Percentiles rank a stretch among this genome's conserved stretches.
These are phyloP conservation scores for Pipra filicauda DNA, from an alignment of 2,113 vertebrate genomes.

Conservation along the genomic window DNA sequence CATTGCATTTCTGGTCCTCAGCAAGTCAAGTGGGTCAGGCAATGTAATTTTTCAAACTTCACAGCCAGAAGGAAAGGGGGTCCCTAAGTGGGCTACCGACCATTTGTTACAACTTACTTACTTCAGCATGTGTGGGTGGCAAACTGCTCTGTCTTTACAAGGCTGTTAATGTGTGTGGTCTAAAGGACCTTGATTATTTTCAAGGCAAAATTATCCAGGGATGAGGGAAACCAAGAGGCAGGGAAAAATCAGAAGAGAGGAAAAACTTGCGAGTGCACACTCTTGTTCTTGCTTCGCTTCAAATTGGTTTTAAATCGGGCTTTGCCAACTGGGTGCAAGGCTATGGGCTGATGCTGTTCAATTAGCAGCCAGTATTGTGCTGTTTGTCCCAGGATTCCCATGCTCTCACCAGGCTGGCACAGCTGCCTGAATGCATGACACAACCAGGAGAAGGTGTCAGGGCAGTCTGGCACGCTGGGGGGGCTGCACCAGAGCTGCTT, in stretches of 20 bases:
- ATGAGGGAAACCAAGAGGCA: background rate
- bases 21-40: background rate
- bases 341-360: background rate
- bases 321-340: background rate
- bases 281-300: background rate
- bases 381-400: background rate
- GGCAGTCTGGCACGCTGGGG: background rate
- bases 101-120: background rate
- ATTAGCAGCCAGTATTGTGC: background rate
- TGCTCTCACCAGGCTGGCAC: background rate
- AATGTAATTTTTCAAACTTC: background rate
- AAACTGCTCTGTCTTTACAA: background rate
- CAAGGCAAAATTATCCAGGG: background rate
- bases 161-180: background rate
- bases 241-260: background rate
- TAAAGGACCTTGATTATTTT: background rate
- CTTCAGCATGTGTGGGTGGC: background rate
- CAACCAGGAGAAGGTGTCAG: background rate
- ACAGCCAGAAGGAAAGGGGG: background rate
- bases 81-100: background rate
- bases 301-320: background rate
- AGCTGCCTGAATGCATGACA: background rate
- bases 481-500: background rate
- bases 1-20: background rate
- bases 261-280: accelerated